These are phyloP conservation scores for Aspidoscelis tigris DNA, from an alignment of 2,113 vertebrate genomes.

Conservation along the genomic window DNA sequence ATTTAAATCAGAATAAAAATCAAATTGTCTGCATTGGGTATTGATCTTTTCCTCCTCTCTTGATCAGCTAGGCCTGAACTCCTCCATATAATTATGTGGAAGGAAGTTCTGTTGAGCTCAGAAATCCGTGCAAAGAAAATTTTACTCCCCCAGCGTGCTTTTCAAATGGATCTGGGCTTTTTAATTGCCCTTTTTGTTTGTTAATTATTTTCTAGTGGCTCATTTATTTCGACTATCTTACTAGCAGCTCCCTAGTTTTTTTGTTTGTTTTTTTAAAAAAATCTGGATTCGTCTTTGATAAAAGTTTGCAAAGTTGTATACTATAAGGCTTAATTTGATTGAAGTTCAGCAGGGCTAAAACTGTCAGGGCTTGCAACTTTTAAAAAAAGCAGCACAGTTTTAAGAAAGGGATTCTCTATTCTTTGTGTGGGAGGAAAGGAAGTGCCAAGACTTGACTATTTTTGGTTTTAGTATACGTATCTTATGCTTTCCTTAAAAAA, in stretches of 20 bases:
- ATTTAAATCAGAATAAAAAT: conserved; percentile 32
- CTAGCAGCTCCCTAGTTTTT: background rate
- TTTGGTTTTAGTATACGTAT: too few relatives aligned
- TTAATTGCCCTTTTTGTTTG: background rate
- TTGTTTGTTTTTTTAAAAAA: too few relatives aligned
- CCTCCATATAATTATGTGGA: background rate
- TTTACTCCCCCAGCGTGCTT: background rate
- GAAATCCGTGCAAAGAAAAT: background rate
- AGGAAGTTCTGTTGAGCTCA: background rate
- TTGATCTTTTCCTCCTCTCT: background rate
- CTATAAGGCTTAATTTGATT: background rate
- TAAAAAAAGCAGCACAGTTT: background rate
- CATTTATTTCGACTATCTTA: background rate
- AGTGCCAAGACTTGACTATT: too few relatives aligned
- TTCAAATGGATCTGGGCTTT: background rate
- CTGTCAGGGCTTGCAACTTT: background rate
- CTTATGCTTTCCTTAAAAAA: background rate
- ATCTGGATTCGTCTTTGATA: background rate
- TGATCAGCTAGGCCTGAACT: background rate
- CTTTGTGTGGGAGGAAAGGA: too few relatives aligned
- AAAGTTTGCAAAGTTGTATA: background rate
- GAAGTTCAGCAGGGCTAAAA: background rate
- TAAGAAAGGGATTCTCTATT: background rate
- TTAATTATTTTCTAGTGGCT: conserved; percentile 4
- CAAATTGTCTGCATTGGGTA: background rate